Evolutionary conservation across 1,140 invertebrate genomes (phyloP).

Genomic region (Samia ricini): DNA sequence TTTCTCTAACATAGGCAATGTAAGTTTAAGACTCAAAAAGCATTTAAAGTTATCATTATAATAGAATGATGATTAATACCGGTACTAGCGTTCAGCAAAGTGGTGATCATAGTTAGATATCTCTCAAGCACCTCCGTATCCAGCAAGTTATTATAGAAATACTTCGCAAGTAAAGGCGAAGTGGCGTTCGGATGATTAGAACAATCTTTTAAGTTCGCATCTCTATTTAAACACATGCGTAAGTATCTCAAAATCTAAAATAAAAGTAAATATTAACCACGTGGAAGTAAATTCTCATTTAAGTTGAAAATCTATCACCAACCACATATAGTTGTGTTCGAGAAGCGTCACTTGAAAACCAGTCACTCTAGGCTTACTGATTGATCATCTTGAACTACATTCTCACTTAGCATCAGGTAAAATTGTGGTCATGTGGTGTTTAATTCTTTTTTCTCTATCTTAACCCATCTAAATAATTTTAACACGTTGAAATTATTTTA

Average conservation of each 20-base stretch:
- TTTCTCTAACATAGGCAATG: too few species aligned
- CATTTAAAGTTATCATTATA: background rate
- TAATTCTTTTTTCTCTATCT: too few species aligned
- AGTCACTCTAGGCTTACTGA: too few species aligned
- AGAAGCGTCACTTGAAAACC: too few species aligned
- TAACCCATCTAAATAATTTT: too few species aligned
- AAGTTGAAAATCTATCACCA: conserved; percentile 1
- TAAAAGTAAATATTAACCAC: conserved; percentile 4
- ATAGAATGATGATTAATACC: conserved; percentile 20
- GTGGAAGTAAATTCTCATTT: background rate
- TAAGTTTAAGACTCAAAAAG: too few species aligned
- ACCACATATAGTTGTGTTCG: too few species aligned
- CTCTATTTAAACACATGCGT: conserved; percentile 83
- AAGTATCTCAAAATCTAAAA: conserved; percentile 86
- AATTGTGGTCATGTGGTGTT: too few species aligned
- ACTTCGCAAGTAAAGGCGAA: conserved; percentile 80
- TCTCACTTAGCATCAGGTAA: background rate
- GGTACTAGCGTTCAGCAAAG: conserved; percentile 80
- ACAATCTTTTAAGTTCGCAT: conserved; percentile 63
- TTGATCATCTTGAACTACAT: background rate
- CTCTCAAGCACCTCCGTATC: conserved; percentile 78
- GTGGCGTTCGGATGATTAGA: conserved; percentile 80
- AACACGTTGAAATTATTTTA: too few species aligned
- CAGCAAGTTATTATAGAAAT: conserved; percentile 73
- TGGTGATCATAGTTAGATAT: conserved; percentile 83